Conservation (phyloP, 2,113 vertebrate species). For the Ariopsis seemanni region DNA sequence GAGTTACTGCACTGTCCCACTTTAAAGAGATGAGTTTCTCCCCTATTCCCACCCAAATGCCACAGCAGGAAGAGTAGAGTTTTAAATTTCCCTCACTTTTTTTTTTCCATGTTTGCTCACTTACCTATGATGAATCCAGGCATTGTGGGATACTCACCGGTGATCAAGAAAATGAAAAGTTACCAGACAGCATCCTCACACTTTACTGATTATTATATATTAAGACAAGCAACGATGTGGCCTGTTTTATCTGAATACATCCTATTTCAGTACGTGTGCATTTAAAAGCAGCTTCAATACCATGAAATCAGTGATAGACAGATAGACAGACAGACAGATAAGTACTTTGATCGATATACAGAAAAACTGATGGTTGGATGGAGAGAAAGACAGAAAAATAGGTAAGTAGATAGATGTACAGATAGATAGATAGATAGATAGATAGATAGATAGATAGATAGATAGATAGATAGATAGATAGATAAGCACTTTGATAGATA, state of each 20-base stretch:
- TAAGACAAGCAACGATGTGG: background rate
- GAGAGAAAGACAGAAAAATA: background rate
- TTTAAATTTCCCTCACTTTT: background rate
- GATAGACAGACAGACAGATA: background rate
- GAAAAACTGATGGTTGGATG: background rate
- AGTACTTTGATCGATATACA: background rate
- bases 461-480: background rate
- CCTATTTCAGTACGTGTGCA: background rate
- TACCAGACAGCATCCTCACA: background rate
- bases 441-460: constrained; percentile 21
- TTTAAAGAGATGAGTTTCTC: constrained; percentile 1
- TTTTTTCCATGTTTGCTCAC: background rate
- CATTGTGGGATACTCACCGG: background rate
- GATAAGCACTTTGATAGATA: background rate
- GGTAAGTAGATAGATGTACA: no score
- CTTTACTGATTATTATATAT: background rate
- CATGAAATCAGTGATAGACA: background rate
- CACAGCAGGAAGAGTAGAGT: background rate
- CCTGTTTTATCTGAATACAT: background rate
- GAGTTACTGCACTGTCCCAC: constrained; percentile 33
- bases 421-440: background rate
- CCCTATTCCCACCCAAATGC: background rate
- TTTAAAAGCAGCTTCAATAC: background rate
- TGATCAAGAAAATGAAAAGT: background rate
- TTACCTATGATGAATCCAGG: background rate